phyloP scores from a whole-genome alignment of 2,888 invertebrate genomes.

The Harmothoe impar region DNA sequence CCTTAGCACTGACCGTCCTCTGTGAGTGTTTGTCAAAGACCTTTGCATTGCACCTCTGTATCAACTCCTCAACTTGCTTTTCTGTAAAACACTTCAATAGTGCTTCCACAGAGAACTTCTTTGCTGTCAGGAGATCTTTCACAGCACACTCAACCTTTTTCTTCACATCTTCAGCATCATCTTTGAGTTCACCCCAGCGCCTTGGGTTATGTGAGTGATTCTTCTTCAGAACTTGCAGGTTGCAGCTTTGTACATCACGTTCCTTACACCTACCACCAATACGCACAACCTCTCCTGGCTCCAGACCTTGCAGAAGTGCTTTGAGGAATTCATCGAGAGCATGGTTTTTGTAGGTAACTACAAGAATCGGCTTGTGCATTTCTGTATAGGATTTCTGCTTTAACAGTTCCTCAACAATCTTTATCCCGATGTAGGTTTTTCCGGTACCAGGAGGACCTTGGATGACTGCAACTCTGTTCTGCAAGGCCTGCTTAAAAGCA shows the following conservation, averaged over 20 bases:
- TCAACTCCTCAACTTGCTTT: background rate
- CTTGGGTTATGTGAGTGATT: background rate
- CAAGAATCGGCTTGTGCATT: constrained; percentile 76
- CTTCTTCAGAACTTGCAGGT: background rate
- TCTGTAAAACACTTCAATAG: background rate
- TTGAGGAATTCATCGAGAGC: constrained; percentile 83
- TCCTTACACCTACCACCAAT: constrained; percentile 76
- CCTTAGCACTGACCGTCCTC: background rate
- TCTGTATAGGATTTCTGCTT: constrained; percentile 83
- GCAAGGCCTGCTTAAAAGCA: constrained; percentile 73
- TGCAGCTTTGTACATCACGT: background rate
- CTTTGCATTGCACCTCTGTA: background rate
- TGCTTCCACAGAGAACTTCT: background rate
- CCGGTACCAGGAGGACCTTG: constrained; percentile 93
- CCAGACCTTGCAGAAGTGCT: constrained; percentile 75
- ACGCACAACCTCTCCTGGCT: constrained; percentile 75
- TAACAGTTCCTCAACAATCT: constrained; percentile 88
- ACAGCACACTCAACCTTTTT: constrained; percentile 88
- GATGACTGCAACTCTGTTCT: constrained; percentile 80
- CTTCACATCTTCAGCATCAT: constrained; percentile 85
- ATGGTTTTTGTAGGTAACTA: constrained; percentile 83
- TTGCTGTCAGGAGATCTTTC: constrained; percentile 75
- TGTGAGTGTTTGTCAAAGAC: background rate
- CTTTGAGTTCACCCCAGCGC: background rate
- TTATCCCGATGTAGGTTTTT: constrained; percentile 91